Base-by-base conservation (phyloP, 1,140 invertebrate species). In the Drosophila punjabiensis region DNA sequence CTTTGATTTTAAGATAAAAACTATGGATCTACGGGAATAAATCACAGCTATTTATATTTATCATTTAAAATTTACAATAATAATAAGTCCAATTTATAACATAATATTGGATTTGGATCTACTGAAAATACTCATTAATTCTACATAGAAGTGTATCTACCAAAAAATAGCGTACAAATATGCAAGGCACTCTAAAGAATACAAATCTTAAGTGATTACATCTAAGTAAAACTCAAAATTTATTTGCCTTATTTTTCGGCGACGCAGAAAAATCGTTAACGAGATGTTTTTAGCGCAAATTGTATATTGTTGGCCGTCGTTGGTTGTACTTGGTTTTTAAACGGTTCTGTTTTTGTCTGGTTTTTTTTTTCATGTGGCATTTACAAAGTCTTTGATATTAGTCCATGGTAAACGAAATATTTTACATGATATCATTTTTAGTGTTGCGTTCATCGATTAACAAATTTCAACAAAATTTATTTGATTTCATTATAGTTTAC, bases 381-480 rank as follows among this genome's bases (percentile, higher is more conserved):
- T 35, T 69, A 32, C 64, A 67, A 59, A 60, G 33, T 45, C 39
- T 37, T 77, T 60, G 53, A 39, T 35, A 75, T 30, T 32, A 20
- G 35, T 53, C 20, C 64, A 66, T 67, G 60, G 28, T 41, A 59
- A 81, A 86, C 68, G 39, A 52, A 78, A 85, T 68, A 78, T 77
- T 77, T 83, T 76, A 79, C 76, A 65, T 67, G 59, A 47, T 63
- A 59, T 62, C 14, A 45, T 81, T 81, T 81, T 82, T 88, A 87
- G 83, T 86, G 83, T 87, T 80, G 56, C 76, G 67, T 87, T 87
- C 80, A 78, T 76, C 56, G 55, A 58, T 59, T 55, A 76, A 64
- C 69, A 53, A 76, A 69, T 61, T 68, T 71, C 47, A 65, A 69
- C 79, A 59, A 56, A 50, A 81, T 75, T 82, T 53, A 52, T 60